Base-by-base conservation (phyloP, 2,888 invertebrate species). In the Tiliacea aurago region DNA sequence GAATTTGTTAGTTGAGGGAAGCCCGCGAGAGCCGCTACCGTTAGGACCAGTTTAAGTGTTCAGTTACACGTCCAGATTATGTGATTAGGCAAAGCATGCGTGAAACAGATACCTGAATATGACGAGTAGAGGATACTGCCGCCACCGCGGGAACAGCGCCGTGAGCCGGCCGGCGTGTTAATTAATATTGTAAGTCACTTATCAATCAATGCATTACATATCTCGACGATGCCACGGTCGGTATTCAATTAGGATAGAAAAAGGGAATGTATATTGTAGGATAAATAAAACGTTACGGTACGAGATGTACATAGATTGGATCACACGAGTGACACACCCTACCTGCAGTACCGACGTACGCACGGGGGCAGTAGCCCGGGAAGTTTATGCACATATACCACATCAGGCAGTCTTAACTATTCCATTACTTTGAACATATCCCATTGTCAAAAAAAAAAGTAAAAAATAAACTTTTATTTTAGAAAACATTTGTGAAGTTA, bases 51-150 rank as follows among this genome's bases (percentile, higher is more conserved):
- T 91, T 91, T 90, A 93, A 94, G 94, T 95, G 94, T 95, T 96
- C 95, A 95, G 93, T 93, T 91, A 93, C 93, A 93, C 95, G 95
- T 95, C 96, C 95, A 96, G 91, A 91, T 92, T 91, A 91, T 94
- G 94, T 93, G 93, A 93, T 95, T 93, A 95, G 95, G 94, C 94
- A 95, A 94, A 94, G 93, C 92, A 94, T 93, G 94, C 93, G 94
- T 94, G 93, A 93, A 94, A 91, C 93, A 93, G 92, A 93, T 93
- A 94, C 93, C 93, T 93, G 93, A 93, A 89, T 84, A 91, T 90
- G 91, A 91, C 91, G 89, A 91, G 86, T 64, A 76, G 80, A 83
- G 72, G 76, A 81, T 80, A 80, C 81, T 73, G 75, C 70, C 74
- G 81, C 84, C 81, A 69, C 80, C 82, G 82, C 78, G 74, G 76